Evolutionary conservation across 2,113 vertebrate genomes (phyloP), one percentile per base, ranked within the genome.

Genomic region (Rhombomys opimus): DNA sequence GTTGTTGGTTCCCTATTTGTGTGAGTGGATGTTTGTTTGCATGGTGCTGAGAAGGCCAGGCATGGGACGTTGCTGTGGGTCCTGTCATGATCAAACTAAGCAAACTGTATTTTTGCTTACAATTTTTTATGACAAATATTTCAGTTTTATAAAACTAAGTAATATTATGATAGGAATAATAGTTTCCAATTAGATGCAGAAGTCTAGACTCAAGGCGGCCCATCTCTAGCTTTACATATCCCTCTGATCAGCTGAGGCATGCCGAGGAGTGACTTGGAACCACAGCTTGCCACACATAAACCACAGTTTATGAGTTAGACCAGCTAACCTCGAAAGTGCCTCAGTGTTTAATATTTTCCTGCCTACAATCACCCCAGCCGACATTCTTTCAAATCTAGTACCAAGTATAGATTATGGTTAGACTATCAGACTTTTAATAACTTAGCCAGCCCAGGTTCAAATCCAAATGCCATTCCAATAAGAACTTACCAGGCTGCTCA

Each of bases 111-210:
- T 77, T 23, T 52, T 81, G n/a, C 94, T 52, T 80, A 88, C 35
- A 85, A 9, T 27, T 41, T 77, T 27, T 84, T 63, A 27, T 63
- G n/a, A 63, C n/a, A 27, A 63, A 18, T 46, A 78, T 30, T 94
- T 94, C 59, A 67, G 80, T 91, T 93, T 80, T 86, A 35, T 86
- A 78, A 90, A 94, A 82, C 25, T 8, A 50, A 38, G 46, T 6
- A 68, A 15, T 61, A 94, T 80, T 63, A 23, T 30, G 80, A n/a
- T 70, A 93, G 75, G 4, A 89, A 57, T 8, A 30, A 41, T 57
- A 93, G 73, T 96, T 96, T 93, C 27, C 73, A 91, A 46, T 63
- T 72, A 85, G 46, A 50, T 86, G 2, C 22, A 82, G 65, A 22
- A 78, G 14, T 72, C 75, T 67, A n/a, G 78, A 57, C 11, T 32